Conservation (phyloP, 2,888 invertebrate genomes). For the Leucania comma region DNA sequence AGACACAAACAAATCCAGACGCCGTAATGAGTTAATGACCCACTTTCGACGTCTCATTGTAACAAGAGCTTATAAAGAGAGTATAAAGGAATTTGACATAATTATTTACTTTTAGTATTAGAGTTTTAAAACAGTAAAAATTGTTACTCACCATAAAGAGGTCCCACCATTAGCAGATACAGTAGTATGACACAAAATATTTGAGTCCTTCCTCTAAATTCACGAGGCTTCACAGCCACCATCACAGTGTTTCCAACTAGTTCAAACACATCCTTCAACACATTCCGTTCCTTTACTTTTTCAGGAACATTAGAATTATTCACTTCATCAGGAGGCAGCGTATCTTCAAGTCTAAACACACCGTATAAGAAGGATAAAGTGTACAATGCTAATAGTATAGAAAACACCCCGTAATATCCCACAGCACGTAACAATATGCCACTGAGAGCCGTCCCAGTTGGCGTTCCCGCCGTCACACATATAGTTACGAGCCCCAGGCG, state of each 20-base stretch:
- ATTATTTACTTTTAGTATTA: constrained; percentile 11
- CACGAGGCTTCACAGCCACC: constrained; percentile 81
- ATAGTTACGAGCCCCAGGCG: constrained; percentile 91
- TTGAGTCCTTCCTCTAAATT: constrained; percentile 78
- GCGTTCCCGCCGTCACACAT: constrained; percentile 88
- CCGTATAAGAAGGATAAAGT: constrained; percentile 82
- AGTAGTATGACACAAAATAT: constrained; percentile 82
- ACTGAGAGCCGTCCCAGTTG: constrained; percentile 89
- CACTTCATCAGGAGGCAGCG: constrained; percentile 67
- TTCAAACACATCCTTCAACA: constrained; percentile 76
- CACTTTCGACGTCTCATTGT: constrained; percentile 54
- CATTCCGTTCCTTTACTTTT: constrained; percentile 67
- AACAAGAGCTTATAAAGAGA: constrained; percentile 19
- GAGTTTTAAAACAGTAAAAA: not conserved
- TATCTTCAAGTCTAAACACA: constrained; percentile 82
- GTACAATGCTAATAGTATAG: constrained; percentile 79
- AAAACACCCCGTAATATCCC: constrained; percentile 88
- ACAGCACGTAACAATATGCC: constrained; percentile 85
- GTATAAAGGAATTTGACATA: constrained; percentile 24
- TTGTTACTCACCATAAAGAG: constrained; percentile 85
- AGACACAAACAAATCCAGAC: constrained; percentile 57
- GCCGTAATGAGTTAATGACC: constrained; percentile 62
- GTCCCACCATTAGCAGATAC: constrained; percentile 87
- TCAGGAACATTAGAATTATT: constrained; percentile 34
- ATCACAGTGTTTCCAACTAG: constrained; percentile 84